Conservation (phyloP, 2,888 invertebrate species). For the Caenorhabditis sp. region DNA sequence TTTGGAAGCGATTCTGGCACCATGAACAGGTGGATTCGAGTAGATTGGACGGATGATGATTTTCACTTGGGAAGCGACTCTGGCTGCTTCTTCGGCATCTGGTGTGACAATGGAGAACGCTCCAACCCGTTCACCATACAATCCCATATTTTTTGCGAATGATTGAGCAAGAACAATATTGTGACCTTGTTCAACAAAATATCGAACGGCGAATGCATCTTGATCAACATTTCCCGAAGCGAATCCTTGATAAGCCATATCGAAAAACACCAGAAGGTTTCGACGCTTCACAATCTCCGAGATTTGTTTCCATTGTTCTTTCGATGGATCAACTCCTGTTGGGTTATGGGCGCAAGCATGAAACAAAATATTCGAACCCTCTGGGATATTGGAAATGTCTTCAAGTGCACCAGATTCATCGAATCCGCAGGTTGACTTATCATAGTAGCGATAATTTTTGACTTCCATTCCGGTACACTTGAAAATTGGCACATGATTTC, state of each 20-base stretch:
- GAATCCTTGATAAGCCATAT: slow-evolving; percentile 79
- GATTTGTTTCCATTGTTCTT: slow-evolving; percentile 89
- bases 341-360: slow-evolving; percentile 99
- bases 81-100: slow-evolving; percentile 82
- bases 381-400: slow-evolving; percentile 54
- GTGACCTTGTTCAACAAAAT: slow-evolving; percentile 78
- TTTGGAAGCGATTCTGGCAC: slow-evolving; percentile 86
- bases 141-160: slow-evolving; percentile 98
- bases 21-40: slow-evolving; percentile 96
- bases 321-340: slow-evolving; percentile 78
- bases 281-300: slow-evolving; percentile 81
- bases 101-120: slow-evolving; percentile 85
- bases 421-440: slow-evolving; percentile 89
- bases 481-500: slow-evolving; percentile 94
- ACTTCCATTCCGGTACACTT: slow-evolving; percentile 84
- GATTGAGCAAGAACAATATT: slow-evolving; percentile 93
- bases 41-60: slow-evolving; percentile 71
- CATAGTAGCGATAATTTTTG: slow-evolving; percentile 91
- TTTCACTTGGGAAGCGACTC: slow-evolving; percentile 76
- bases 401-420: slow-evolving; percentile 88
- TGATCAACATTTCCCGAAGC: slow-evolving; percentile 90
- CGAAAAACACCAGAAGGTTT: slow-evolving; percentile 68
- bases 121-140: slow-evolving; percentile 96
- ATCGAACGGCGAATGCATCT: slow-evolving; percentile 87
- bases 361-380: slow-evolving; percentile 83